Base-by-base conservation (phyloP, 2,888 invertebrate genomes). In the Lasioglossum pauxillum region DNA sequence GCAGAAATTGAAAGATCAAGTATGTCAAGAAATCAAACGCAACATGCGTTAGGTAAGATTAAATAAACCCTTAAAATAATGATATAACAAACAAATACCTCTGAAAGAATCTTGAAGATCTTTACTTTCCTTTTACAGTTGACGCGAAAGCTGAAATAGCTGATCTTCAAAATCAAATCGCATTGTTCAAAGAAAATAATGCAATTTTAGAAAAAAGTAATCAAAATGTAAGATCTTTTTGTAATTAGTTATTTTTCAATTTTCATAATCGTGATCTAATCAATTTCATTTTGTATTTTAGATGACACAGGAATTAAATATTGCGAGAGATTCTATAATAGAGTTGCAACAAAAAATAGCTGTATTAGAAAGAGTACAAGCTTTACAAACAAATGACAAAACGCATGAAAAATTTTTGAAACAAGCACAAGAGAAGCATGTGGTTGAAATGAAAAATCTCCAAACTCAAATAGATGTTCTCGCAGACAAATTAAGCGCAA, bases 1-100 rank as follows among this genome's bases (percentile, higher is more conserved):
- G 96, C 96, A 38, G 97, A 97, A 90, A 95, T 96, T 69, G 96
- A 97, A 85, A 96, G 96, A 82, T 96, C 96, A 0, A 96, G 96
- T 83, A 93, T 96, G 16, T 96, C 96, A 0, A 95, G 96, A 84
- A 96, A 96, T 90, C 96, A 97, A 92, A 96, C 96, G n/a, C 97
- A 97, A 93, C 96, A 97, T 90, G 95, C 97, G 88, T 96, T 97
- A 87, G 97, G 96, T 96, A 95, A 91, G 89, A 57, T 71, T 79
- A 67, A 41, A 41, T 31, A 5, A 60, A 73, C 46, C 5, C 16
- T 41, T 41, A 14, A n/a, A n/a, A 57, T 41, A 57, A 57, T 41
- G 38, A 7, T 78, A 38, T 46, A 41, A 72, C 8, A 16, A 35
- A 23, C 0, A 31, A 78, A 44, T 14, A 71, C 3, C 64, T 27